Percentiles rank a stretch among this genome's conserved stretches.
Conservation (phyloP, 2,797 vertebrate species). For the Rousettus madagascariensis region DNA sequence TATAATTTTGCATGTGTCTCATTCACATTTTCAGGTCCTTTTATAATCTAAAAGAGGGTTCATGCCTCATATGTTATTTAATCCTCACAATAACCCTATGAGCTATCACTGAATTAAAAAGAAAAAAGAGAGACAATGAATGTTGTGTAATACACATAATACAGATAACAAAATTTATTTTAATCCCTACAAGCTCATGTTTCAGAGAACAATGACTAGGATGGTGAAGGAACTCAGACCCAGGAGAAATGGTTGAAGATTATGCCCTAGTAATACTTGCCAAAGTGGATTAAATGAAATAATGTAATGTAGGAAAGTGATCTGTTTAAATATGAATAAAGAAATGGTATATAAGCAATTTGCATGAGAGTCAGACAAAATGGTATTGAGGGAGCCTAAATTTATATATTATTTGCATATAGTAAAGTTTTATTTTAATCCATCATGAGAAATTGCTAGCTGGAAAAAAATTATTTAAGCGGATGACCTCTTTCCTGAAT, state of each 20-base stretch:
- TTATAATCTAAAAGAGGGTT: background rate
- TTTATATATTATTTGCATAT: background rate
- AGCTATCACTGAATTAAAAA: background rate
- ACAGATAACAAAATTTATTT: background rate
- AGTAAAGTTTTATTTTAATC: constrained; percentile 4
- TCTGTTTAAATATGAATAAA: background rate
- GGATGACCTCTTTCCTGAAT: background rate
- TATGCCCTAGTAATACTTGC: background rate
- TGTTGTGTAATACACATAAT: background rate
- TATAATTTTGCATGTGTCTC: background rate
- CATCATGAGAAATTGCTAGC: background rate
- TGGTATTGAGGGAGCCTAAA: background rate
- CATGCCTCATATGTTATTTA: background rate
- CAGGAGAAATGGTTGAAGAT: background rate
- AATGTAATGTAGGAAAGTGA: background rate
- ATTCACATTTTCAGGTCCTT: background rate
- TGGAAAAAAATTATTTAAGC: background rate
- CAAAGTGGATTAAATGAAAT: constrained; percentile 13
- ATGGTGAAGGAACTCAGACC: background rate
- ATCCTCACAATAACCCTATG: background rate
- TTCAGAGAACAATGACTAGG: background rate
- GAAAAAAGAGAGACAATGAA: background rate
- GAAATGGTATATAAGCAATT: background rate
- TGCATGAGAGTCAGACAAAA: background rate
- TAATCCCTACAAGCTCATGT: background rate